phyloP scores from a whole-genome alignment of 2,888 invertebrate genomes.

The Sturmia bella region DNA sequence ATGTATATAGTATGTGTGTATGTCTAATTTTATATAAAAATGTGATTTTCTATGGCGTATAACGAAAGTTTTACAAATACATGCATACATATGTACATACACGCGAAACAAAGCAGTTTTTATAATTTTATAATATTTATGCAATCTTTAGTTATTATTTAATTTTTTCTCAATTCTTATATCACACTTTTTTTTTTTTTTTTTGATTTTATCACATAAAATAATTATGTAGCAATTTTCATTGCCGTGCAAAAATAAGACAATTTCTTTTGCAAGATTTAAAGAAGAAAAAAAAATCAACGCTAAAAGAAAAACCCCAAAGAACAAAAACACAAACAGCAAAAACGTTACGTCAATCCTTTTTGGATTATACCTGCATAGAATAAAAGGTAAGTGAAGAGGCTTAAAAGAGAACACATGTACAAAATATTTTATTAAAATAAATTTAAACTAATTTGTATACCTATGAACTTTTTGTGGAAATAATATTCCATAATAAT shows the following conservation, averaged over 20 bases:
- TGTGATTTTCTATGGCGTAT: conserved; percentile 40
- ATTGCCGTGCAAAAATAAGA: conserved; percentile 64
- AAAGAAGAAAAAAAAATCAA: conserved; percentile 35
- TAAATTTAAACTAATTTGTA: neutral
- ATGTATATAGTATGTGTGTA: too few relatives aligned
- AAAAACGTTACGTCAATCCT: conserved; percentile 66
- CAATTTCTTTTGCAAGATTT: conserved; percentile 54
- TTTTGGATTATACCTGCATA: conserved; percentile 58
- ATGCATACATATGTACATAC: neutral
- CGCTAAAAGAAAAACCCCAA: conserved; percentile 27
- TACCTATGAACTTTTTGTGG: neutral
- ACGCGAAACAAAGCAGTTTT: conserved; percentile 13
- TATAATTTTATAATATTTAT: conserved; percentile 63
- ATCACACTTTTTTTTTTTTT: conserved; percentile 15
- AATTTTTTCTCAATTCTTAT: conserved; percentile 42
- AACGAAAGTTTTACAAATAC: neutral
- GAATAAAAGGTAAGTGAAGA: conserved; percentile 58
- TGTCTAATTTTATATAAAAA: conserved; percentile 21
- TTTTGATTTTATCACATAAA: conserved; percentile 26
- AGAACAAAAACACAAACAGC: conserved; percentile 13
- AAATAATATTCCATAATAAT: conserved; percentile 19
- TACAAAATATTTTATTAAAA: neutral
- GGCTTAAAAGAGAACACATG: conserved; percentile 34
- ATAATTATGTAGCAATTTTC: conserved; percentile 59
- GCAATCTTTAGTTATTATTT: conserved; percentile 54